Evolutionary conservation across 2,888 invertebrate genomes (phyloP).

Genomic region (Danaus chrysippus): DNA sequence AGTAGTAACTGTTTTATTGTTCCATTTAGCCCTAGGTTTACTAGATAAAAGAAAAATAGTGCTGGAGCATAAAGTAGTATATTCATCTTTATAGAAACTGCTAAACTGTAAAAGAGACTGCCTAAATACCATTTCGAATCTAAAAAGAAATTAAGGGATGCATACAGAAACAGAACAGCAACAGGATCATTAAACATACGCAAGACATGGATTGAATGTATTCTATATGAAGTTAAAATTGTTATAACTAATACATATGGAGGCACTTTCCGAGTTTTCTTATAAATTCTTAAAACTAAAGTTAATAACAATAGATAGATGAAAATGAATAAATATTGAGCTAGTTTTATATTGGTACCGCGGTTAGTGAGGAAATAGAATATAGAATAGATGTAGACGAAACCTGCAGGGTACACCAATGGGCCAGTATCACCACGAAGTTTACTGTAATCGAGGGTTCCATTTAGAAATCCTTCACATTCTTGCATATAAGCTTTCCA

Average conservation of each 20-base stretch:
- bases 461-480: constrained; percentile 97
- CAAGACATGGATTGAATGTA: constrained; percentile 98
- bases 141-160: constrained; percentile 90
- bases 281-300: constrained; percentile 91
- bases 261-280: constrained; percentile 92
- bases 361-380: constrained; percentile 90
- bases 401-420: constrained; percentile 98
- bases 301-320: constrained; percentile 89
- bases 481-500: constrained; percentile 99
- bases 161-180: constrained; percentile 91
- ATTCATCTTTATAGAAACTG: constrained; percentile 99
- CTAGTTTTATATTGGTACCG: constrained; percentile 89
- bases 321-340: constrained; percentile 94
- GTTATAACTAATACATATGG: constrained; percentile 94
- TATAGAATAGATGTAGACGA: constrained; percentile 93
- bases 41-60: constrained; percentile 90
- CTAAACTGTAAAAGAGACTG: constrained; percentile 93
- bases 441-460: constrained; percentile 93
- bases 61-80: constrained; percentile 97
- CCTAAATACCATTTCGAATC: constrained; percentile 90
- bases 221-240: constrained; percentile 96
- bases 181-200: constrained; percentile 98
- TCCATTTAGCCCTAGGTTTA: constrained; percentile 83
- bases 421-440: constrained; percentile 98
- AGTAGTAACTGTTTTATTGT: constrained; percentile 87